Percentiles rank a stretch among this genome's conserved stretches.
Evolutionary conservation across 2,888 invertebrate species (phyloP).

Genomic region (Kuschelorhynchus macadamiae): DNA sequence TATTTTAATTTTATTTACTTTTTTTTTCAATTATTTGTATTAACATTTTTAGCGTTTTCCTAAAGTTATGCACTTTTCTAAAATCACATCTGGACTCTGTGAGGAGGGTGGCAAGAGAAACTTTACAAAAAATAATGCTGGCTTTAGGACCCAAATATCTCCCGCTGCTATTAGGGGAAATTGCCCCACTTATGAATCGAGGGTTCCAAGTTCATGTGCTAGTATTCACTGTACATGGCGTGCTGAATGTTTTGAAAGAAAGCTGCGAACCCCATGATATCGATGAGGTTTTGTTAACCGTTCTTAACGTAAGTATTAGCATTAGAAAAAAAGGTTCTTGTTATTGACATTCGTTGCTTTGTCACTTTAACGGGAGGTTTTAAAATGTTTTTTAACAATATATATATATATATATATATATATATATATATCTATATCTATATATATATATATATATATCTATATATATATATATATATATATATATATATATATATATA

Average conservation of each 20-base stretch:
- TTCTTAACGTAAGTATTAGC: slow-evolving; percentile 76
- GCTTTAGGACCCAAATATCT: slow-evolving; percentile 89
- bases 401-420: too few species aligned
- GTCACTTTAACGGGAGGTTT: too few species aligned
- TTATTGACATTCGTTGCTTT: too few species aligned
- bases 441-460: too few species aligned
- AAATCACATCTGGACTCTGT: slow-evolving; percentile 92
- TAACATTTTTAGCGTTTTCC: slow-evolving; percentile 77
- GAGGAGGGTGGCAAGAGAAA: slow-evolving; percentile 87
- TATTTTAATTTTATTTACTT: too few species aligned
- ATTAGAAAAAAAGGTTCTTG: too few species aligned
- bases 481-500: too few species aligned
- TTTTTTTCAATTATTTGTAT: too few species aligned
- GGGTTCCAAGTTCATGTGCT: slow-evolving; percentile 97
- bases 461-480: too few species aligned
- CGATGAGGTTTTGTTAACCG: slow-evolving; percentile 82
- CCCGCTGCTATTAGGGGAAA: slow-evolving; percentile 82
- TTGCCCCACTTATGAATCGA: slow-evolving; percentile 83
- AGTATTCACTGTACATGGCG: slow-evolving; percentile 88
- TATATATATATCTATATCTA: too few species aligned
- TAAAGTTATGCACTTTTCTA: slow-evolving; percentile 91
- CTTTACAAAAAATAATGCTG: slow-evolving; percentile 91
- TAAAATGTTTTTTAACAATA: too few species aligned
- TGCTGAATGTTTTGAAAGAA: slow-evolving; percentile 81
- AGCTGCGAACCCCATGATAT: slow-evolving; percentile 83